Base-by-base conservation (phyloP, 2,113 vertebrate genomes). In the Chloroceryle aenea region DNA sequence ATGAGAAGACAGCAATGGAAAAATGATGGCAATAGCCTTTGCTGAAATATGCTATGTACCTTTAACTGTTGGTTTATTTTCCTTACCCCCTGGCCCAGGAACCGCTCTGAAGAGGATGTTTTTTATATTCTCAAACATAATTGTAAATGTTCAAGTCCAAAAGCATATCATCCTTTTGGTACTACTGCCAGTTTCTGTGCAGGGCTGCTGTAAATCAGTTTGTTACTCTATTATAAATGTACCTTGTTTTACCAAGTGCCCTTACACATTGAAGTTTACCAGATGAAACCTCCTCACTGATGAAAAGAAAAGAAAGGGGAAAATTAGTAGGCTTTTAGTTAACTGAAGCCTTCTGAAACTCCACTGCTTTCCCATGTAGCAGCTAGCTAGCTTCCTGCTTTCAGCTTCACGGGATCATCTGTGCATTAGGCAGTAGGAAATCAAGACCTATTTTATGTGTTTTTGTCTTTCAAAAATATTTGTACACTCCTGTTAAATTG, bases 401-500 rank as follows among this genome's bases (percentile, higher is more conserved):
- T 92, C 48, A 56, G 47, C 52, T 80, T 81, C 17, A 32, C 0
- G 1, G 48, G 21, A 34, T 75, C 74, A 23, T 85, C 36, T 50
- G 5, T 80, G 22, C 16, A 0, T 66, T 95, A 84, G 47, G 67
- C 73, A 92, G 29, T 86, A 81, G 95, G 76, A 89, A 95, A 95
- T 45, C 20, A 75, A 62, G 40, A 93, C 40, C 34, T 85, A 8
- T 85, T 94, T 81, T 13, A 6, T 85, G 27, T 56, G 83, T 91
- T 84, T 80, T 73, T 80, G 48, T 87, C 80, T 84, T 97, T 92
- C 48, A 87, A 58, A 85, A 93, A 88, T 78, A 79, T 45, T 90
- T 96, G 87, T 97, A 62, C 68, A 22, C 74, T 68, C 97, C 66
- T 79, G 64, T 90, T 45, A 9, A 81, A 90, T 69, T 92, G 91